A percentile compares a stretch with the other conserved stretches of the same genome.
These are phyloP conservation scores for Chaunax sp. DNA, from an alignment of 2,797 vertebrate genomes.

Conservation along the genomic window DNA sequence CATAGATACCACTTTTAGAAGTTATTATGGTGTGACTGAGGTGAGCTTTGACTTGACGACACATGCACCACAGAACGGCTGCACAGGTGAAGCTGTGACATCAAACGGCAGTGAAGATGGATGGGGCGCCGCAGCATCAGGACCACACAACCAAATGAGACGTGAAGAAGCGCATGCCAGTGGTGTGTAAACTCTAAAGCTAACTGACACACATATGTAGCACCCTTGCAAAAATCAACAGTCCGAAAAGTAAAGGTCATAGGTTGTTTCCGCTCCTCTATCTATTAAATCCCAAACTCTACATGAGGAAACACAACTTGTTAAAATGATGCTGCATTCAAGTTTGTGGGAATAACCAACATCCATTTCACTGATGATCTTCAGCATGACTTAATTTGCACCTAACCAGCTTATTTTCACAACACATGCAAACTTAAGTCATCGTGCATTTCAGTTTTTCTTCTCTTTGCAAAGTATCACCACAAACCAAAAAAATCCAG, in stretches of 20 bases:
- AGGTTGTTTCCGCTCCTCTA: background rate
- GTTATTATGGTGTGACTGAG: slow-evolving; percentile 11
- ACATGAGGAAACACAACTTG: background rate
- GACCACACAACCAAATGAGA: background rate
- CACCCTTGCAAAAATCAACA: slow-evolving; percentile 14
- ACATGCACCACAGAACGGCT: slow-evolving; percentile 12
- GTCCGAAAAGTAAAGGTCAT: background rate
- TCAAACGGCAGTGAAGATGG: background rate
- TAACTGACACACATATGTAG: background rate
- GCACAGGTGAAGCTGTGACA: slow-evolving; percentile 14
- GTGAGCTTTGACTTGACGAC: slow-evolving; percentile 7
- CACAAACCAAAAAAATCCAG: slow-evolving; percentile 17
- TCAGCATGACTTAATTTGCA: slow-evolving; percentile 9
- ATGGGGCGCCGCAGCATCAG: background rate
- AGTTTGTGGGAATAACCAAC: slow-evolving; percentile 35
- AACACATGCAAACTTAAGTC: slow-evolving; percentile 3
- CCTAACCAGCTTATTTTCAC: slow-evolving; percentile 1
- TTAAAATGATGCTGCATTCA: slow-evolving; percentile 46
- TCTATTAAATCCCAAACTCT: background rate
- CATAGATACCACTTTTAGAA: slow-evolving; percentile 16
- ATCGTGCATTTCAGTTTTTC: background rate
- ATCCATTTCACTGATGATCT: background rate
- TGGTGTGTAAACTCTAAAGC: slow-evolving; percentile 4
- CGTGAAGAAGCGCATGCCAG: background rate
- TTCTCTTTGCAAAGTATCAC: slow-evolving; percentile 1